Base-by-base conservation (phyloP, 2,888 invertebrate species). In the Pinctada fucata region DNA sequence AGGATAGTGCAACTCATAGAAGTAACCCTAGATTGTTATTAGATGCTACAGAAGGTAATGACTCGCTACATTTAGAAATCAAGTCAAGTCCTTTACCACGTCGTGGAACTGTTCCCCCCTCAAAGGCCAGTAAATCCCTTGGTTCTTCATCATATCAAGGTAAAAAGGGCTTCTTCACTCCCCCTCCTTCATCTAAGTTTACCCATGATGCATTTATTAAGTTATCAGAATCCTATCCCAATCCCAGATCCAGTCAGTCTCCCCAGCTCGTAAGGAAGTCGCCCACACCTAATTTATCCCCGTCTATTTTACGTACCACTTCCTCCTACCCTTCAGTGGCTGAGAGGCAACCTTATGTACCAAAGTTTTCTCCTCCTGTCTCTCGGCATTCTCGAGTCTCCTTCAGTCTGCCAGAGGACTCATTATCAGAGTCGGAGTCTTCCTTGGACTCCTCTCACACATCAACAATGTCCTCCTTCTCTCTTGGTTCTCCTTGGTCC, bases 341-440 rank as follows among this genome's bases (percentile, higher is more conserved):
- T 49, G 49, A 64, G 16, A 66, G 47, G 10, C 48, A 66, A 50
- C 52, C 52, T 16, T 65, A 64, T 10, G 48, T 65, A n/a, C 66
- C 49, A n/a, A 65, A 66, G 45, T 65, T 74, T 64, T 65, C 74
- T 10, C 74, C 74, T 50, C 74, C 74, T 16, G 49, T 74, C 31
- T 63, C 74, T 4, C 65, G 74, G 50, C 50, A 65, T 50, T 65
- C 74, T 0, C 58, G 63, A 16, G 74, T 74, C 16, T 74, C 74
- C 50, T 74, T 74, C 50, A 51, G 50, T 50, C 66, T 74, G 16
- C 74, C 74, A 8, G 74, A 74, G 50, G 74, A 74, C 48, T 74
- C 74, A 0, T 16, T 65, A 6, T 66, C 66, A 5, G 65, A 64
- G 31, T 65, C 74, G 51, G 66, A 65, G 50, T 74, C 74, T 31